Evolutionary conservation across 2,888 invertebrate species (phyloP), one percentile per base, ranked within the genome.

Genomic region (Macaria notata): DNA sequence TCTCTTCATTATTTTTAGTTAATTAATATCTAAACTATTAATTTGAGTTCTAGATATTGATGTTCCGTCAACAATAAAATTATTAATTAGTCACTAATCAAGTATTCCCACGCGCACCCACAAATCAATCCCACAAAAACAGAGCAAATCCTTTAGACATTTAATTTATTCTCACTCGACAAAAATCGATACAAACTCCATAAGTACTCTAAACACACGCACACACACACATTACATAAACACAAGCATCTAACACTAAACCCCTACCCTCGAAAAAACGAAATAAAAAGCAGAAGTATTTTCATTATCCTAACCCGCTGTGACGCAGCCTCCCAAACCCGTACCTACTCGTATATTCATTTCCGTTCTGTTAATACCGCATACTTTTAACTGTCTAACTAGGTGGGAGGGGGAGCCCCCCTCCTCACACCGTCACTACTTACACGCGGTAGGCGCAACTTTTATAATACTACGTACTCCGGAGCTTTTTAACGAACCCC

Each of bases 361-460:
- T 91, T 91, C 90, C 90, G 90, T 89, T 87, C 83, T 82, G 90
- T 91, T 91, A 90, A 91, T 91, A 89, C 90, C 90, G 90, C 90
- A 91, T 91, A 91, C 90, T 90, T 91, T 91, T 91, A 90, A 90
- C 90, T 90, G 90, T 89, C 90, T 91, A 91, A 91, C 90, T 91
- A 90, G 89, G 89, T 84, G 83, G 82, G 65, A 53, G 76, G 74
- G 70, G 74, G 63, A 64, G 9, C 19, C 61, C 66, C 65, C 62
- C 53, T 66, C 68, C 83, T 73, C 83, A 75, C 71, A 71, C 85
- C 84, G 68, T 65, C 82, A 90, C 90, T 91, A 91, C 90, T 91
- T 91, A 90, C 84, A 91, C 90, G 88, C 85, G 83, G 90, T 90
- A 90, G 90, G 90, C 90, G 83, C 88, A 90, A 90, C 89, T 91